Evolutionary conservation across 2,113 vertebrate genomes (phyloP), one percentile per base, ranked within the genome.

Genomic region (Mystacornis crossleyi): DNA sequence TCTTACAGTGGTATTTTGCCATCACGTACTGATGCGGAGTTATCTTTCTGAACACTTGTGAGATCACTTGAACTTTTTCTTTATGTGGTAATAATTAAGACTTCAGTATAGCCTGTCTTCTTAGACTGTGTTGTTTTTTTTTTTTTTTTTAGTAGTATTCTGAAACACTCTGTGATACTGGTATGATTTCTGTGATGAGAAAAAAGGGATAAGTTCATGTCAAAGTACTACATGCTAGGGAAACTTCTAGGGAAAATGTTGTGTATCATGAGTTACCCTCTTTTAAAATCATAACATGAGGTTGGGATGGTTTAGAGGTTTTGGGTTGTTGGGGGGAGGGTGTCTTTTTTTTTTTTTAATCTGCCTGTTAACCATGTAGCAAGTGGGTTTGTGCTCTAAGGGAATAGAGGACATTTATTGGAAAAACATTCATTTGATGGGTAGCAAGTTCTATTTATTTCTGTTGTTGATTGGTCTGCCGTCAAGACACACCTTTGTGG

Each of bases 271-370:
- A 79, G 3, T 54, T 55, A 51, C 2, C 10, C 8, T 75, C 33
- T 55, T 53, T 29, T 43, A 43, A 84, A 86, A 62, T n/a, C 3
- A 7, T 62, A 28, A 20, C 24, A 33, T n/a, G 17, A 40, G 8
- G 6, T 4, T 40, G 17, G 7, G 4, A 29, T 51, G 10, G 9
- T 55, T 70, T 31, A 12, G 47, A 54, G 4, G 2, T 36, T 79
- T 88, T 43, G 28, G 3, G 2, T 43, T 73, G 10, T 17, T 43
- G 29, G 11, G 2, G 6, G 6, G 3, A 4, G 1, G 6, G 6
- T 6, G 2, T 12, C 0, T 48, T 40, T 5, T 65, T 36, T 5
- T 23, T 38, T 38, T 69, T 61, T 57, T 6, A 20, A 40, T 67
- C 20, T 45, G 4, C 18, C 31, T 60, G 66, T 85, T 73, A 58